Evolutionary conservation across 2,113 vertebrate genomes (phyloP).

Genomic region (Aramus guarauna): DNA sequence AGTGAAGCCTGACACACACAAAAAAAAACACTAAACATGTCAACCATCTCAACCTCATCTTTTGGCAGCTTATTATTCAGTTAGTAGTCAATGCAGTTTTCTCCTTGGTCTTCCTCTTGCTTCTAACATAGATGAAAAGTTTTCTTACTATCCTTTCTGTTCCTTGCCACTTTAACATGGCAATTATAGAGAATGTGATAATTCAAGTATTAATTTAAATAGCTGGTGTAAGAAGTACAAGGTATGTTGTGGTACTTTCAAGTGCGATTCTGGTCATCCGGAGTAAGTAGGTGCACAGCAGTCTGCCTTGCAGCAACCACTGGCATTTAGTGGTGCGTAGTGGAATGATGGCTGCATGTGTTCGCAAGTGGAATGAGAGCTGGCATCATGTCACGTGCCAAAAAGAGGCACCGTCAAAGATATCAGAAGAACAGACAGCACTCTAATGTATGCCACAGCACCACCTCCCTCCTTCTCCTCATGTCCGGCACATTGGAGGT

Average conservation of each 20-base stretch:
- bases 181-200: background rate
- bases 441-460: background rate
- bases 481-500: background rate
- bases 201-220: slow-evolving; percentile 1
- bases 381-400: background rate
- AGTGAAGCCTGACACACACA: background rate
- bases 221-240: background rate
- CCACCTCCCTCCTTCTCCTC: background rate
- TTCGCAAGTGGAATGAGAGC: background rate
- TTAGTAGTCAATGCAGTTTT: background rate
- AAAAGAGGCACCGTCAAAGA: background rate
- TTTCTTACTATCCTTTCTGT: background rate
- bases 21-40: background rate
- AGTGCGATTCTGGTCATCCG: background rate
- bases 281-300: background rate
- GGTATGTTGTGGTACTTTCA: background rate
- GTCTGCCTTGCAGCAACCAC: background rate
- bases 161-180: background rate
- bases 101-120: background rate
- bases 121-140: background rate
- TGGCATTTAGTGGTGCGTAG: background rate
- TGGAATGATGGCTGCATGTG: background rate
- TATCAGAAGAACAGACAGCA: background rate
- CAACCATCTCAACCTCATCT: background rate
- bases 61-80: background rate